Evolutionary conservation across 2,113 vertebrate genomes (phyloP).

Genomic region (Rhipidura dahli): DNA sequence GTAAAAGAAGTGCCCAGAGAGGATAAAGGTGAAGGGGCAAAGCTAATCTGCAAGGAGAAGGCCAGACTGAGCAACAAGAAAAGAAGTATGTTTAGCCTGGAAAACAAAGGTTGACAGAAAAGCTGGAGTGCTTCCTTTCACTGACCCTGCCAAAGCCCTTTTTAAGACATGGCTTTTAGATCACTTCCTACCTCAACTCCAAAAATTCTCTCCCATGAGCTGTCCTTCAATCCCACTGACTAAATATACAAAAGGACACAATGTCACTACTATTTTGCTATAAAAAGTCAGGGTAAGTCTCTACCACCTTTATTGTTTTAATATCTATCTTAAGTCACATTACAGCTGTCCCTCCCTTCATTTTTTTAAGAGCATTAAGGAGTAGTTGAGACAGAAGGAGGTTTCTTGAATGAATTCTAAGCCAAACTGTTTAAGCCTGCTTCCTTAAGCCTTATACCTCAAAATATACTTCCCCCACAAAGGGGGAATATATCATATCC

Average conservation of each 20-base stretch:
- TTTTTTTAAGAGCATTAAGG: neutral
- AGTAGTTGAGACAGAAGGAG: neutral
- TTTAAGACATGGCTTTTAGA: constrained; percentile 10
- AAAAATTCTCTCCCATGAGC: neutral
- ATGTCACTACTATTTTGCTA: neutral
- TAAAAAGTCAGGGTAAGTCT: neutral
- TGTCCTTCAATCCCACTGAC: neutral
- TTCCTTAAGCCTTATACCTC: neutral
- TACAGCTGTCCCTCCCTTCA: neutral
- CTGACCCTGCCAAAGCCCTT: neutral
- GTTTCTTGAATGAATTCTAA: neutral
- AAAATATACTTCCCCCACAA: neutral
- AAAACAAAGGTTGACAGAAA: constrained; percentile 58
- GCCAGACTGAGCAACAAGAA: constrained; percentile 22
- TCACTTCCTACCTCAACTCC: constrained; percentile 14
- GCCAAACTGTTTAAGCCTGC: neutral
- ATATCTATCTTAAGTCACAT: neutral
- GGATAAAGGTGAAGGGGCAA: constrained; percentile 51
- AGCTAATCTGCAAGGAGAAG: constrained; percentile 47
- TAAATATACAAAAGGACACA: neutral
- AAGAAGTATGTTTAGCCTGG: constrained; percentile 26
- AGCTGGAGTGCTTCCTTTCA: constrained; percentile 36
- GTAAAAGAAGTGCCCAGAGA: neutral
- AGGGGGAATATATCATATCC: neutral
- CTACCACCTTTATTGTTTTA: neutral